These are phyloP conservation scores for Coleophora flavipennella DNA, from an alignment of 2,888 invertebrate genomes.

Conservation along the genomic window DNA sequence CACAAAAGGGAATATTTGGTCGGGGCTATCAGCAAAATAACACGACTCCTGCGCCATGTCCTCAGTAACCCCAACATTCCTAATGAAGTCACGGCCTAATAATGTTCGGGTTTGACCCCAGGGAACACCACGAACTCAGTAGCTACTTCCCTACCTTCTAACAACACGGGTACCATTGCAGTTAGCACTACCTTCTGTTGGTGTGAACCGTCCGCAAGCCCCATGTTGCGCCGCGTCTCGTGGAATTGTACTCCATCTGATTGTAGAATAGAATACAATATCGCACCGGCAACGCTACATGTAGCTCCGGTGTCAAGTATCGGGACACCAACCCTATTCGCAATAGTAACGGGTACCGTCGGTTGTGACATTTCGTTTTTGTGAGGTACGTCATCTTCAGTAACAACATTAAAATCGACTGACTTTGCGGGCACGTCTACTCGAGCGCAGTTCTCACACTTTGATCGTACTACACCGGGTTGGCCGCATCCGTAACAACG, in stretches of 20 bases:
- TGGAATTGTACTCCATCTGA: not conserved
- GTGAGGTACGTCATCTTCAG: too few relatives aligned
- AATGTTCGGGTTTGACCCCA: too few relatives aligned
- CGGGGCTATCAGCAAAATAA: not conserved
- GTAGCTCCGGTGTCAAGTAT: not conserved
- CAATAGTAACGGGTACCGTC: not conserved
- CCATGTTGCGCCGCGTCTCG: not conserved
- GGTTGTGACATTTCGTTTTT: too few relatives aligned
- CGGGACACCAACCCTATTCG: not conserved
- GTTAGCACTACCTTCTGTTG: too few relatives aligned
- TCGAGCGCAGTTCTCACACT: too few relatives aligned
- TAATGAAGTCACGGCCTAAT: not conserved
- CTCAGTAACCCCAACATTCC: not conserved
- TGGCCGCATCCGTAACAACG: too few relatives aligned
- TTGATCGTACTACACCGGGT: too few relatives aligned
- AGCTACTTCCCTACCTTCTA: too few relatives aligned
- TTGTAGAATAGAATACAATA: not conserved
- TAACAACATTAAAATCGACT: too few relatives aligned
- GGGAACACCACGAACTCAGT: too few relatives aligned
- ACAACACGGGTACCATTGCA: too few relatives aligned
- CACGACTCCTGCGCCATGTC: not conserved
- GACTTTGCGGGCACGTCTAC: too few relatives aligned
- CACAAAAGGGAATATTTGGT: constrained; percentile 11
- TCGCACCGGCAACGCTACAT: not conserved
- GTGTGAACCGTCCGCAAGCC: not conserved